phyloP scores from a whole-genome alignment of 92 coral and sea anemone species.

The Heliopora coerulea region DNA sequence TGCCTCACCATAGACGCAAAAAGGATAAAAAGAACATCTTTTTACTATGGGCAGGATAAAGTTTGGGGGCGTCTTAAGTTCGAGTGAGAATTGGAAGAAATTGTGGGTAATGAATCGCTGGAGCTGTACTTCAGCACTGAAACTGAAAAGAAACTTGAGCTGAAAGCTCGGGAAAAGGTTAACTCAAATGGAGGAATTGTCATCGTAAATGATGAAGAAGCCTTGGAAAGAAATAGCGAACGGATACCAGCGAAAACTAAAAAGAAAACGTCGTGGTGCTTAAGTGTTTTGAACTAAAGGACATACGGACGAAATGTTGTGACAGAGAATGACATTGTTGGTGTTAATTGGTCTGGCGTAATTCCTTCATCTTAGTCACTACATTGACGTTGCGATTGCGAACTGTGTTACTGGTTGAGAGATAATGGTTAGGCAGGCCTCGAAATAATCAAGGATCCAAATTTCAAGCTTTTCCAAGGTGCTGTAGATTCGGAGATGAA shows the following conservation, averaged over 20 bases:
- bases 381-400: slow-evolving; percentile 8
- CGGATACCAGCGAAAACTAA: slow-evolving; percentile 37
- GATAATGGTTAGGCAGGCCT: slow-evolving; percentile 28
- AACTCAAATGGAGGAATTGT: slow-evolving; percentile 28
- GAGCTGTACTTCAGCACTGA: slow-evolving; percentile 10
- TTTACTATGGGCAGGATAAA: neutral
- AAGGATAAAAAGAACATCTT: too few relatives aligned
- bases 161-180: neutral
- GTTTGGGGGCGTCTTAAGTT: slow-evolving; percentile 10
- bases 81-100: slow-evolving; percentile 23
- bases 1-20: too few relatives aligned
- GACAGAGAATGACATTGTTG: slow-evolving; percentile 17
- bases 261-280: slow-evolving; percentile 34
- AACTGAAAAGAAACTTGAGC: slow-evolving; percentile 20
- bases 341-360: neutral
- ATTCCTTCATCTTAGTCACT: slow-evolving; percentile 13
- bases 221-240: too few relatives aligned
- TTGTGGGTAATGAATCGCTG: slow-evolving; percentile 2
- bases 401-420: slow-evolving; percentile 32
- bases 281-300: slow-evolving; percentile 34
- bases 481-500: slow-evolving; percentile 32
- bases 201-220: too few relatives aligned
- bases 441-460: slow-evolving; percentile 3
- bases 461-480: slow-evolving; percentile 31
- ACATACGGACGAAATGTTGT: slow-evolving; percentile 11